These are phyloP conservation scores for Pecten maximus DNA, from an alignment of 2,888 invertebrate genomes.

Conservation along the genomic window DNA sequence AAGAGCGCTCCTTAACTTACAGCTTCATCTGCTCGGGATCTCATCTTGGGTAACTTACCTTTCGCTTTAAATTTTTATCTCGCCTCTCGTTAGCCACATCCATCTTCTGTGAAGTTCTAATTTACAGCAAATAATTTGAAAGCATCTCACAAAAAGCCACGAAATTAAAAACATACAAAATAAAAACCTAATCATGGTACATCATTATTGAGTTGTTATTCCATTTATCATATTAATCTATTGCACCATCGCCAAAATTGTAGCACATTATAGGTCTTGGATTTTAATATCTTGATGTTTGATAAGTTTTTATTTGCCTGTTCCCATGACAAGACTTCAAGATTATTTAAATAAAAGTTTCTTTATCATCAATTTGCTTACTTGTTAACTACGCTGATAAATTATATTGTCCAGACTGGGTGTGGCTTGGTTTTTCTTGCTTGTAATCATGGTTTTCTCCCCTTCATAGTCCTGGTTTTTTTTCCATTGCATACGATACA, in stretches of 20 bases:
- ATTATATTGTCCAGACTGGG: neutral
- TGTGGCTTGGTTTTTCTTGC: neutral
- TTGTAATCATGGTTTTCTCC: neutral
- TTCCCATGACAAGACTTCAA: neutral
- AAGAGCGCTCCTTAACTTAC: conserved; percentile 87
- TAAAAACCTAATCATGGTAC: neutral
- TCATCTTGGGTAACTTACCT: conserved; percentile 82
- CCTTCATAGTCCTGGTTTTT: neutral
- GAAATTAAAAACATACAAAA: neutral
- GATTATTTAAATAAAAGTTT: neutral
- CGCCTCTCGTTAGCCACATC: neutral
- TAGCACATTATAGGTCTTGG: too few species aligned
- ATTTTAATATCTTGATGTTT: too few species aligned
- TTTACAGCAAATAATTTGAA: neutral
- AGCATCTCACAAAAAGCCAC: neutral
- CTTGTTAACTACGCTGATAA: too few species aligned
- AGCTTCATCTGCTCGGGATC: conserved; percentile 87
- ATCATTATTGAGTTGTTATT: too few species aligned
- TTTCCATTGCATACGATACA: neutral
- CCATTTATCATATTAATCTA: too few species aligned
- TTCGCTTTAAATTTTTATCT: neutral
- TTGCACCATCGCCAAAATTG: too few species aligned
- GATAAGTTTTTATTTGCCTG: too few species aligned
- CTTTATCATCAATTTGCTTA: too few species aligned
- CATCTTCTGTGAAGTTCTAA: neutral